Evolutionary conservation across 2,113 vertebrate species (phyloP).

Genomic region (Microcebus ravelobensis): DNA sequence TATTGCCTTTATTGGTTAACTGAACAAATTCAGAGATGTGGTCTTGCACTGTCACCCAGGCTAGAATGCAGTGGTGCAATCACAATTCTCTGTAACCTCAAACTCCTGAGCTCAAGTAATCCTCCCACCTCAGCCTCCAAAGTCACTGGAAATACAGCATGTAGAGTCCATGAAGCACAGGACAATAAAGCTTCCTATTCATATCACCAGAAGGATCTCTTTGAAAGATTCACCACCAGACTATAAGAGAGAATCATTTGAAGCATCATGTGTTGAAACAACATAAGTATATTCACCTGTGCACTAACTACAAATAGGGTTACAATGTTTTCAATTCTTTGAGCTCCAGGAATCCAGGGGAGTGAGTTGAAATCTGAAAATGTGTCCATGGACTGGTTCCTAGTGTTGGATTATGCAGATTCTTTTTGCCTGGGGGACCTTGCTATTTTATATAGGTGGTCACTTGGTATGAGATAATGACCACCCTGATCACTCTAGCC

Average conservation of each 20-base stretch:
- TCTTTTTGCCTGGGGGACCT: conserved; percentile 98
- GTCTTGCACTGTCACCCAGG: too few species aligned
- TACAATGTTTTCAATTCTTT: conserved; percentile 85
- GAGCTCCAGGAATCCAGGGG: conserved; percentile 79
- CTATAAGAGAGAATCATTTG: conserved; percentile 58
- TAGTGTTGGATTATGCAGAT: conserved; percentile 99
- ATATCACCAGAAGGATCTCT: conserved; percentile 61
- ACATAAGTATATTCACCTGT: conserved; percentile 57
- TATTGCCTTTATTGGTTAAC: conserved; percentile 37
- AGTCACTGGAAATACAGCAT: conserved; percentile 70
- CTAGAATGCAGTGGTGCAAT: too few species aligned
- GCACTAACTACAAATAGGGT: conserved; percentile 60
- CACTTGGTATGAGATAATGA: conserved; percentile 98
- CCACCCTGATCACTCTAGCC: conserved; percentile 95
- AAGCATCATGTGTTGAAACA: conserved; percentile 82
- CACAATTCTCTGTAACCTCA: too few species aligned
- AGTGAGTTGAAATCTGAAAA: conserved; percentile 90
- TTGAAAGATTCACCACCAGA: conserved; percentile 62
- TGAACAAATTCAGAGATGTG: conserved; percentile 54
- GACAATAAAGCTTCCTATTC: conserved; percentile 63
- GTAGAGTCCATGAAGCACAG: conserved; percentile 73
- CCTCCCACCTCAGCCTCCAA: too few species aligned
- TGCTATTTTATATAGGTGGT: conserved; percentile 98
- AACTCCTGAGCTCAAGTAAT: too few species aligned
- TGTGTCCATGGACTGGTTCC: conserved; percentile 99